These are phyloP conservation scores for Morelia viridis DNA, from an alignment of 2,797 vertebrate genomes.

Conservation along the genomic window DNA sequence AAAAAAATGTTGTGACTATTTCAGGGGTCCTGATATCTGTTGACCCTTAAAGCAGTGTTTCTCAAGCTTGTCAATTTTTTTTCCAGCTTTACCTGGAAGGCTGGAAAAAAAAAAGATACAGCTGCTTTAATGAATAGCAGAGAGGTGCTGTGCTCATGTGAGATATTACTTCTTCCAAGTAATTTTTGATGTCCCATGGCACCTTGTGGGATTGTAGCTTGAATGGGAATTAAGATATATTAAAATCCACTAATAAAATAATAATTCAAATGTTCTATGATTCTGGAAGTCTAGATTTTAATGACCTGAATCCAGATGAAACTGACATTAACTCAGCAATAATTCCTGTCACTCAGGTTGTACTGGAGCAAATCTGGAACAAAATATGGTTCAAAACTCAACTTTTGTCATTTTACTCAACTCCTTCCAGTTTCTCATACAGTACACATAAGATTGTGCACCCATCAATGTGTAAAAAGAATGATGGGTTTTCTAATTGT, in stretches of 20 bases:
- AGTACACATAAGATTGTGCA: background rate
- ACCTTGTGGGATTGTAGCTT: background rate
- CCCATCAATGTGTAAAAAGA: background rate
- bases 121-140: background rate
- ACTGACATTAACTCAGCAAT: background rate
- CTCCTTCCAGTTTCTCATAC: background rate
- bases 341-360: background rate
- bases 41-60: background rate
- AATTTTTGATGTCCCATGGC: background rate
- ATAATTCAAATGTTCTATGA: background rate
- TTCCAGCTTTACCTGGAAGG: background rate
- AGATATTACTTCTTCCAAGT: background rate
- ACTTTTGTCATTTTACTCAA: background rate
- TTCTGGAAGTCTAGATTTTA: background rate
- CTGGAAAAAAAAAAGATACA: background rate
- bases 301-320: background rate
- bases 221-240: background rate
- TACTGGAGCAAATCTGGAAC: background rate
- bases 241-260: too few species aligned
- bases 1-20: background rate
- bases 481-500: background rate
- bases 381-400: background rate
- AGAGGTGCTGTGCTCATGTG: background rate
- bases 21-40: background rate
- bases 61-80: background rate